Percentiles rank a stretch among this genome's conserved stretches.
These are phyloP conservation scores for Pseudopodoces humilis DNA, from an alignment of 2,113 vertebrate species.

Conservation along the genomic window DNA sequence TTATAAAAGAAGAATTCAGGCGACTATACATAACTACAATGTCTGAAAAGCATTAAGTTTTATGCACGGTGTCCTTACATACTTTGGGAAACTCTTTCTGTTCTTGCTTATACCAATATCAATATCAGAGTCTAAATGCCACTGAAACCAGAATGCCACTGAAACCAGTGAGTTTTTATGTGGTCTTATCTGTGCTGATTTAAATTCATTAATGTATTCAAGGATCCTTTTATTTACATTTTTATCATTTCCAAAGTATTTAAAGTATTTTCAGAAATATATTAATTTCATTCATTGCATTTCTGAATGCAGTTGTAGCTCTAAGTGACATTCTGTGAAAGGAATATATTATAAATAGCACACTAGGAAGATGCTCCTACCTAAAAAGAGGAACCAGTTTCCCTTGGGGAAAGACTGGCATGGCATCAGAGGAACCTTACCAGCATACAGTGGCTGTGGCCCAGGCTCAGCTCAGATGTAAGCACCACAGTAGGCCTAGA, in stretches of 20 bases:
- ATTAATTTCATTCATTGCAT: neutral
- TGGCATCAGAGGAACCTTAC: neutral
- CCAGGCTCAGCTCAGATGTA: neutral
- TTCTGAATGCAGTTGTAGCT: neutral
- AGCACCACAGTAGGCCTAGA: neutral
- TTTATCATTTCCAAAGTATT: neutral
- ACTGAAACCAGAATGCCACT: neutral
- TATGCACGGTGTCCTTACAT: constrained; percentile 49
- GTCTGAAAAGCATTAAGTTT: constrained; percentile 49
- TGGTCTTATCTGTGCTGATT: neutral
- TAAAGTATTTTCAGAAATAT: neutral
- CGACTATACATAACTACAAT: neutral
- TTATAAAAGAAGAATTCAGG: constrained; percentile 53
- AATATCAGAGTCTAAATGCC: neutral
- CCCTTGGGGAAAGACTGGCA: neutral
- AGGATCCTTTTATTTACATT: neutral
- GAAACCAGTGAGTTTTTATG: neutral
- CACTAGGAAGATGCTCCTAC: neutral
- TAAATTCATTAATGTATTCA: neutral
- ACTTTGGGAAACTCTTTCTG: constrained; percentile 14
- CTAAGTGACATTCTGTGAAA: neutral
- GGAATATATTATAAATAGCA: neutral
- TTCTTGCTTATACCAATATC: neutral
- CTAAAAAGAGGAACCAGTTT: neutral
- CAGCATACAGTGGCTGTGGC: neutral